Evolutionary conservation across 2,113 vertebrate genomes (phyloP), one percentile per base, ranked within the genome.

Genomic region (Callochromis pleurospilus): DNA sequence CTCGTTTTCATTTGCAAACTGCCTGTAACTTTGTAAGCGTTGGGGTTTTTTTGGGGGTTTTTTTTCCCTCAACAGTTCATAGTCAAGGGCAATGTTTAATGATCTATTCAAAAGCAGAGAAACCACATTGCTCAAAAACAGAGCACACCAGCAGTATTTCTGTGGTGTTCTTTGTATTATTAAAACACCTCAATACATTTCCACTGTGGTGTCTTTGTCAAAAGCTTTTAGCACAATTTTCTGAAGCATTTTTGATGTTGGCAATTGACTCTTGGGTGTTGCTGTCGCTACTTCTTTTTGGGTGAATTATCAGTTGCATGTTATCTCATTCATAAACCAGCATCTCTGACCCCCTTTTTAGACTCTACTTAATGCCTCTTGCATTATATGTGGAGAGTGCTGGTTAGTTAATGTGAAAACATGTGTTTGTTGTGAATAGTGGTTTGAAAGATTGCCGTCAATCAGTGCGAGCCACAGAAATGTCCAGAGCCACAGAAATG

Each of bases 241-340:
- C 53, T 79, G 24, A 85, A 62, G 86, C 70, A 87, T 88, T 88
- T 83, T 65, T 87, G 68, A 87, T 89, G 82, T 81, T 86, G 47
- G 73, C 60, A 68, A 6, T 47, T 82, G 75, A 84, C 88, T 82
- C 86, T 53, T 85, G 89, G 82, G 80, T 87, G 42, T 33, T 82
- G n/a, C 58, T 53, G 54, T 60, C 58, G 36, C 58, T 80, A 14
- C 51, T 81, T 8, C 42, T 42, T 31, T 77, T 77, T 77, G 42
- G 42, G 26, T 49, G 70, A 77, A 49, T 77, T 77, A 49, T 49
- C 42, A 77, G 70, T 77, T 77, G 42, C 24, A 31, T 77, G 62
- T 49, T 54, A 54, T 79, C 55, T 77, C 47, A 83, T 53, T 62
- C 24, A 79, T 89, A 73, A 85, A 81, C 19, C 79, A 83, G 55